Evolutionary conservation across 1,140 invertebrate genomes (phyloP).

Genomic region (Rhopalosiphum padi): DNA sequence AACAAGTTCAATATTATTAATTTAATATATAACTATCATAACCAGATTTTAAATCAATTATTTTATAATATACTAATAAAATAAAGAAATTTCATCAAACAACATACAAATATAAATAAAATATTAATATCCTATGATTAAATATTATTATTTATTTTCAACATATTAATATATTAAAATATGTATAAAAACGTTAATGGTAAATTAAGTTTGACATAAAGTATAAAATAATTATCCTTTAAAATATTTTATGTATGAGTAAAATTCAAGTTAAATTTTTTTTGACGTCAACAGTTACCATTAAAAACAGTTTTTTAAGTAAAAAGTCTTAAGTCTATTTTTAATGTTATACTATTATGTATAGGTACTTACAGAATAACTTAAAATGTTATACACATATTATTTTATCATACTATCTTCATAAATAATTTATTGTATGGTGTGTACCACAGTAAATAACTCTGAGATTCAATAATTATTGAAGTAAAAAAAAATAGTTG

Average conservation of each 20-base stretch:
- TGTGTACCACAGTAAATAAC: neutral
- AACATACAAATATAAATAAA: neutral
- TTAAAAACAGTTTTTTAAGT: neutral
- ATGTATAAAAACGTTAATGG: neutral
- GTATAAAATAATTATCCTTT: neutral
- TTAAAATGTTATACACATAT: neutral
- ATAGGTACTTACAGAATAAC: neutral
- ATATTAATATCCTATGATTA: neutral
- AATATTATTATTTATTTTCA: neutral
- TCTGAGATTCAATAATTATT: neutral
- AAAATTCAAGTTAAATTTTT: neutral
- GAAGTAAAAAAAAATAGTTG: neutral
- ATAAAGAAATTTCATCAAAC: neutral
- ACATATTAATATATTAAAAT: neutral
- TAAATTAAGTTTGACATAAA: neutral
- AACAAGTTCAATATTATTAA: too few species aligned
- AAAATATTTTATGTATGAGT: conserved; percentile 21
- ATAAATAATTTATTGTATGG: neutral
- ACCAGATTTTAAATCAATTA: neutral
- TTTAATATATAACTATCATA: neutral
- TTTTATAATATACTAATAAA: neutral
- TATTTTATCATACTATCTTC: neutral
- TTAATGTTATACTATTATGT: neutral
- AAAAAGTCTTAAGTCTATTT: neutral
- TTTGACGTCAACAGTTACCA: neutral